A percentile compares a stretch with the other conserved stretches of the same genome.
Evolutionary conservation across 2,113 vertebrate species (phyloP).

Genomic region (Platysternon megacephalum): DNA sequence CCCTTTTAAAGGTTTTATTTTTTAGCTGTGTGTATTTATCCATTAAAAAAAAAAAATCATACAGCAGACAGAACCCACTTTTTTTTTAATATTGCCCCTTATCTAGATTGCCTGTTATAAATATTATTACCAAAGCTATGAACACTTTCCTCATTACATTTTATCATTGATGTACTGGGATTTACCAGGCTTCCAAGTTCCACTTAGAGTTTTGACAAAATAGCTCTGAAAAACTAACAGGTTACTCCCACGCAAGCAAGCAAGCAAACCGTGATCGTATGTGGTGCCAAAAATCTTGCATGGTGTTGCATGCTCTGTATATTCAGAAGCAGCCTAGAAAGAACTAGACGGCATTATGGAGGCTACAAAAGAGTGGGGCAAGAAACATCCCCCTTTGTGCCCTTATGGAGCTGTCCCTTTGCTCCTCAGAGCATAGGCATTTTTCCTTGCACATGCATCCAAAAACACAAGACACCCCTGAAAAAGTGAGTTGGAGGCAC

Average conservation of each 20-base stretch:
- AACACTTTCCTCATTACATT: background rate
- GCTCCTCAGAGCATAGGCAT: background rate
- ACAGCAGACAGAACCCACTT: background rate
- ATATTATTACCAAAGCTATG: background rate
- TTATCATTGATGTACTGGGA: background rate
- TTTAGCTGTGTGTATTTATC: background rate
- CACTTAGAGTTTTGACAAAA: background rate
- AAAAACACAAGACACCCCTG: background rate
- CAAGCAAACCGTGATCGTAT: background rate
- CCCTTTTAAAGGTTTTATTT: background rate
- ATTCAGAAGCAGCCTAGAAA: background rate
- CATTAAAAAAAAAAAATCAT: background rate
- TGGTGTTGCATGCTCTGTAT: background rate
- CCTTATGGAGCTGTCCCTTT: background rate
- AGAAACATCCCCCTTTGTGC: background rate
- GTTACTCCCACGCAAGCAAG: background rate
- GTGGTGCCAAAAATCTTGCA: background rate
- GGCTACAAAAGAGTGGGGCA: fast-evolving
- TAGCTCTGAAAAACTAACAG: background rate
- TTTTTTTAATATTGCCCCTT: background rate
- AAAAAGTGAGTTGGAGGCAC: background rate
- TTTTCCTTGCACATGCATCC: background rate
- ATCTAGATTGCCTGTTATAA: background rate
- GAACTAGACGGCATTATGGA: background rate
- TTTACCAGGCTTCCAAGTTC: background rate